These are phyloP conservation scores for Panagrolaimus sp. DNA, from an alignment of 1,140 invertebrate species.

Conservation along the genomic window DNA sequence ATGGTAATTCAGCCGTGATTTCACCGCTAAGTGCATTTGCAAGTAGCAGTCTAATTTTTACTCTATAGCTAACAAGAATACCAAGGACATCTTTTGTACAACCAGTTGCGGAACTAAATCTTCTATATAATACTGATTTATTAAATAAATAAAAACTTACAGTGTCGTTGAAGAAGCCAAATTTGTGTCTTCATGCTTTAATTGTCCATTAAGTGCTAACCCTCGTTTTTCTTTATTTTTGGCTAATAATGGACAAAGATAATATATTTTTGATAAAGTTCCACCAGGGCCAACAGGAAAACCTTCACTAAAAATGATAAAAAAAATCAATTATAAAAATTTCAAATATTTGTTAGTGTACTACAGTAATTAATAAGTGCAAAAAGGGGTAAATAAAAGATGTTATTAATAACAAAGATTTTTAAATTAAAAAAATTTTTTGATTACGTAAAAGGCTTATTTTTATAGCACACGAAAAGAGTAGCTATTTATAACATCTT, in stretches of 20 bases:
- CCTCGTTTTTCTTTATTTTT: slow-evolving; percentile 99
- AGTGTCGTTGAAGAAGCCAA: slow-evolving; percentile 86
- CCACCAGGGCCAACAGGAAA: slow-evolving; percentile 94
- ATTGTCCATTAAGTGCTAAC: slow-evolving; percentile 90
- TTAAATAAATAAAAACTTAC: slow-evolving; percentile 64
- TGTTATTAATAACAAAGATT: too few species aligned
- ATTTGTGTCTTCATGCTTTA: slow-evolving; percentile 99
- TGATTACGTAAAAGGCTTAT: too few species aligned
- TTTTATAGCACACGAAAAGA: too few species aligned
- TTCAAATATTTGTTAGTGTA: too few species aligned
- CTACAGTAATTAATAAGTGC: too few species aligned
- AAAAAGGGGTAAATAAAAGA: too few species aligned
- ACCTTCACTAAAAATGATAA: slow-evolving; percentile 74
- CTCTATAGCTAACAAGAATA: slow-evolving; percentile 98
- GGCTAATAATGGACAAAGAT: slow-evolving; percentile 81
- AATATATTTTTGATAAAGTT: slow-evolving; percentile 94
- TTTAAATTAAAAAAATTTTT: too few species aligned
- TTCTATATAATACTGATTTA: background rate
- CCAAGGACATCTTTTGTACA: slow-evolving; percentile 74
- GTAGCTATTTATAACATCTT: too few species aligned
- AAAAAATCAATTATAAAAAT: too few species aligned
- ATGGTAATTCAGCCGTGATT: slow-evolving; percentile 90
- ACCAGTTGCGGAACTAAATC: background rate
- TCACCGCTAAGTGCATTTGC: slow-evolving; percentile 80
- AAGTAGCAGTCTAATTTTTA: slow-evolving; percentile 80